A percentile compares a stretch with the other conserved stretches of the same genome.
Evolutionary conservation across 2,113 vertebrate genomes (phyloP).

Genomic region (Rhinogobius similis): DNA sequence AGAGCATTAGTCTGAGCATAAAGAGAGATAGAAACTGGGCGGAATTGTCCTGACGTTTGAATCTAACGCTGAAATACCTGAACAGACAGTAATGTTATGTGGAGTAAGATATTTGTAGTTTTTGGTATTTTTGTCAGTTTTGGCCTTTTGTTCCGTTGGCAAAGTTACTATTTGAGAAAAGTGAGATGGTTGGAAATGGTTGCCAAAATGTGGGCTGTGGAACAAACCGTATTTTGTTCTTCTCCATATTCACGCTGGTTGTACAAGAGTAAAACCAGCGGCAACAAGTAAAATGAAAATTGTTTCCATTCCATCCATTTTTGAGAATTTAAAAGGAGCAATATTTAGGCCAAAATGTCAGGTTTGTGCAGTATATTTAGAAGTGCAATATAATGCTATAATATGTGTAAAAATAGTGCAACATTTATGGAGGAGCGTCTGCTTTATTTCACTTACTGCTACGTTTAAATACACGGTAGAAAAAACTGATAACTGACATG

Average conservation of each 20-base stretch:
- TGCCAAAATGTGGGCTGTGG: neutral
- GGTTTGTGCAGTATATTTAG: no score
- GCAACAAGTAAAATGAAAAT: neutral
- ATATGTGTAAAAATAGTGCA: no score
- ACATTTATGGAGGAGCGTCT: no score
- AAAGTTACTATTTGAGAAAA: neutral
- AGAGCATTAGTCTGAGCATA: neutral
- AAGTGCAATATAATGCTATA: no score
- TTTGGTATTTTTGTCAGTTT: neutral
- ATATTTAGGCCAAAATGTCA: no score
- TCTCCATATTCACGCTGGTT: neutral
- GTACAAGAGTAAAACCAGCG: neutral
- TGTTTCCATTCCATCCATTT: neutral
- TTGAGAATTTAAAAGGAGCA: neutral
- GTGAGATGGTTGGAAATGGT: neutral
- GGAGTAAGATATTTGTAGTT: no score
- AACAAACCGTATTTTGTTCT: neutral
- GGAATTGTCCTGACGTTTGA: neutral
- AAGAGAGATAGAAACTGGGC: neutral
- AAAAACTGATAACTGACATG: no score
- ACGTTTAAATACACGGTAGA: no score
- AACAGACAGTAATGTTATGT: neutral
- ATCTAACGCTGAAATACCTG: neutral
- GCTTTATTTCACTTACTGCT: no score
- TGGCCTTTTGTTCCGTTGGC: constrained; percentile 1